phyloP scores from a whole-genome alignment of 2,797 vertebrate species.

The Ambastaia sidthimunki region DNA sequence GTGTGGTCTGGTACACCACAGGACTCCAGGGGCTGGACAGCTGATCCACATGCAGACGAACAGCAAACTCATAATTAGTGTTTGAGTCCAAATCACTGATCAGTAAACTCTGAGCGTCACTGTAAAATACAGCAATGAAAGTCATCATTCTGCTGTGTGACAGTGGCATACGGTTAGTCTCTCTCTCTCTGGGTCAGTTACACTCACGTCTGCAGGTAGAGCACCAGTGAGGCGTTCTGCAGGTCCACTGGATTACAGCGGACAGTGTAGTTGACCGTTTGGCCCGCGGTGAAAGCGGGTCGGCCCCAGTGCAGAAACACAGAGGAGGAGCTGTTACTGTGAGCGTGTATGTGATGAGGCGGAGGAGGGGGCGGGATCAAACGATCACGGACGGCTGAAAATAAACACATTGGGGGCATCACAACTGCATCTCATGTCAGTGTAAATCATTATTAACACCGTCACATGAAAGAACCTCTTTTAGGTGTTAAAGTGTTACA shows the following conservation, averaged over 20 bases:
- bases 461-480: no score
- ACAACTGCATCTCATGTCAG: background rate
- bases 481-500: background rate
- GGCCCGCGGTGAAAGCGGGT: conserved; percentile 89
- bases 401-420: background rate
- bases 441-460: no score
- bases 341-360: conserved; percentile 90
- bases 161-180: no score
- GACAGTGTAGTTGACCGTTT: conserved; percentile 91
- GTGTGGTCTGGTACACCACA: conserved; percentile 91
- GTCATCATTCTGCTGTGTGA: no score
- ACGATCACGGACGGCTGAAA: conserved; percentile 90
- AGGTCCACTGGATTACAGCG: conserved; percentile 96
- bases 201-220: conserved; percentile 96
- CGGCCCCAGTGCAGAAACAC: conserved; percentile 91
- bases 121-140: conserved; percentile 62
- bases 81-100: conserved; percentile 89
- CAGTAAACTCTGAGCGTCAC: conserved; percentile 86
- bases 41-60: conserved; percentile 91
- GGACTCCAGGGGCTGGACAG: conserved; percentile 98
- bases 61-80: conserved; percentile 96
- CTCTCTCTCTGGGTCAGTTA: background rate
- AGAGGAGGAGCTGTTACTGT: conserved; percentile 87
- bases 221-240: conserved; percentile 96
- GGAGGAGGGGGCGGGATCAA: conserved; percentile 94